Evolutionary conservation across 2,797 vertebrate genomes (phyloP).

Genomic region (Dryobates pubescens): DNA sequence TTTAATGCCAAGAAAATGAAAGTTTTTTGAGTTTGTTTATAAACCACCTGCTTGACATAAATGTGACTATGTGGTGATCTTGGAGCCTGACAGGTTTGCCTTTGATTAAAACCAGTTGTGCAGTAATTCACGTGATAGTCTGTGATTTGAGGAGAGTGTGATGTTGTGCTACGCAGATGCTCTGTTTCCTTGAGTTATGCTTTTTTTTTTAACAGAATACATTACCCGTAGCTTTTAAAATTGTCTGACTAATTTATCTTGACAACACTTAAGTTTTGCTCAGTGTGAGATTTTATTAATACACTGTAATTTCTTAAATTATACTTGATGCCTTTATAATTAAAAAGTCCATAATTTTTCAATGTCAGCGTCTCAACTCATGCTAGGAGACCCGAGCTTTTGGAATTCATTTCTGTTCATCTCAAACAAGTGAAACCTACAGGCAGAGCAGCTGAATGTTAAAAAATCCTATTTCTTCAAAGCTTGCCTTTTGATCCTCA

Average conservation of each 20-base stretch:
- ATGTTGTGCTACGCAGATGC: background rate
- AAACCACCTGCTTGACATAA: background rate
- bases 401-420: conserved; percentile 40
- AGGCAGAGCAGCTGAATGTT: conserved; percentile 3
- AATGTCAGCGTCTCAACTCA: background rate
- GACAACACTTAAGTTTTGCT: background rate
- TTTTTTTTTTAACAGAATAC: conserved; percentile 1
- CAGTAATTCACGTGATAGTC: background rate
- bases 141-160: background rate
- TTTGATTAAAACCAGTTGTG: background rate
- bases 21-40: background rate
- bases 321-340: conserved; percentile 31
- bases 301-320: conserved; percentile 25
- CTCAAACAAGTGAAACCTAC: conserved; percentile 27
- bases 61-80: background rate
- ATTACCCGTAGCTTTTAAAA: background rate
- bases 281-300: conserved; percentile 20
- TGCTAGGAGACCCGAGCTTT: background rate
- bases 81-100: background rate
- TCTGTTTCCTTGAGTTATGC: background rate
- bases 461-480: conserved; percentile 36
- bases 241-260: background rate
- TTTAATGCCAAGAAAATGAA: background rate
- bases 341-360: conserved; percentile 31
- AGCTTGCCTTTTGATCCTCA: conserved; percentile 38